Evolutionary conservation across 2,113 vertebrate species (phyloP).

Genomic region (Aegypius monachus): DNA sequence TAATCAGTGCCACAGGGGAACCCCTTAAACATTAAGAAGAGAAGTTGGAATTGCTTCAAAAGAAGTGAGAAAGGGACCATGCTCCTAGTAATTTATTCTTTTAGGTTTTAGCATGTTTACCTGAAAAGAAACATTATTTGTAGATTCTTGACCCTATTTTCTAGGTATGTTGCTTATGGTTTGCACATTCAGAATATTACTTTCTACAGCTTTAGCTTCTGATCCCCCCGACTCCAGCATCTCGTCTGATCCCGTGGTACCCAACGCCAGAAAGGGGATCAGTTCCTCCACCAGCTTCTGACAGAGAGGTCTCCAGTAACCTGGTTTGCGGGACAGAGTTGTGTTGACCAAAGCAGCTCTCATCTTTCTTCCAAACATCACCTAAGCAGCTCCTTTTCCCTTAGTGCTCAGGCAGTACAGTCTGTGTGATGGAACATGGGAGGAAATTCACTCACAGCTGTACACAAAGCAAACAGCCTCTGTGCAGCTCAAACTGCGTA

Average conservation of each 20-base stretch:
- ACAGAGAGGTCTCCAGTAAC: not conserved
- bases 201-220: not conserved
- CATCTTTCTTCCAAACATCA: not conserved
- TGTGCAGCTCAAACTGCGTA: not conserved
- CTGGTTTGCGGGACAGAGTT: not conserved
- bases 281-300: not conserved
- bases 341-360: not conserved
- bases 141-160: not conserved
- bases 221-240: no score
- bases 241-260: not conserved
- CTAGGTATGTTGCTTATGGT: not conserved
- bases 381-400: not conserved
- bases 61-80: not conserved
- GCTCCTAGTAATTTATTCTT: not conserved
- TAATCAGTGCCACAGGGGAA: not conserved
- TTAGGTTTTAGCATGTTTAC: not conserved
- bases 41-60: not conserved
- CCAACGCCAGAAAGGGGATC: not conserved
- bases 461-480: not conserved
- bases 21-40: not conserved
- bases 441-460: not conserved
- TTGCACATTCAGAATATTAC: not conserved
- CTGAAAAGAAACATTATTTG: not conserved
- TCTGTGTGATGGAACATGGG: fast-evolving
- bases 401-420: not conserved